These are phyloP conservation scores for Coranthus polyacanthus DNA, from an alignment of 2,797 vertebrate species.

Conservation along the genomic window DNA sequence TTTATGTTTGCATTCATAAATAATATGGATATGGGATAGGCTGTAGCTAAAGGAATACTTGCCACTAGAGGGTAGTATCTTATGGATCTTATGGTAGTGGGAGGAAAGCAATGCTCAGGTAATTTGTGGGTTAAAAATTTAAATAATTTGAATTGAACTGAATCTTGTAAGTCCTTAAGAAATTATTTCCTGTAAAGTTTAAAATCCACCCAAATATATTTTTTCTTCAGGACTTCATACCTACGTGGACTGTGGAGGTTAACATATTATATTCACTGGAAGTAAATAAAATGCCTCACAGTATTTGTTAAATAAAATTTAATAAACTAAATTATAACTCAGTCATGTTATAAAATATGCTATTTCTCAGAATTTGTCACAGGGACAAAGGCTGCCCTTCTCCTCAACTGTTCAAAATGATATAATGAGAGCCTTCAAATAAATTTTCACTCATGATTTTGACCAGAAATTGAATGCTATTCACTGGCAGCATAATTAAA, in stretches of 20 bases:
- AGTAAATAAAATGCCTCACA: background rate
- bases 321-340: constrained; percentile 34
- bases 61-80: constrained; percentile 85
- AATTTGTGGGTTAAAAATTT: constrained; percentile 21
- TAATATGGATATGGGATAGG: constrained; percentile 12
- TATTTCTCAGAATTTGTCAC: constrained; percentile 21
- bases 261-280: background rate
- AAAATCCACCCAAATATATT: background rate
- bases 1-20: constrained; percentile 33
- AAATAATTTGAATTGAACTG: background rate
- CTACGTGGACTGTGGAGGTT: background rate
- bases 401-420: constrained; percentile 42
- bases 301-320: constrained; percentile 11
- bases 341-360: constrained; percentile 36
- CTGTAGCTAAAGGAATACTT: constrained; percentile 30
- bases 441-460: constrained; percentile 63
- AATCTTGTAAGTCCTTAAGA: background rate
- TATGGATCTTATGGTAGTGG: constrained; percentile 64
- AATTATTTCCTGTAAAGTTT: constrained; percentile 3
- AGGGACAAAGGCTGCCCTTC: constrained; percentile 26
- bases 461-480: constrained; percentile 69
- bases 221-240: background rate
- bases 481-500: constrained; percentile 76
- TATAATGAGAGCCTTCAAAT: constrained; percentile 63
- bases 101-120: constrained; percentile 28